These are phyloP conservation scores for Cossypha caffra DNA, from an alignment of 2,797 vertebrate species.

Conservation along the genomic window DNA sequence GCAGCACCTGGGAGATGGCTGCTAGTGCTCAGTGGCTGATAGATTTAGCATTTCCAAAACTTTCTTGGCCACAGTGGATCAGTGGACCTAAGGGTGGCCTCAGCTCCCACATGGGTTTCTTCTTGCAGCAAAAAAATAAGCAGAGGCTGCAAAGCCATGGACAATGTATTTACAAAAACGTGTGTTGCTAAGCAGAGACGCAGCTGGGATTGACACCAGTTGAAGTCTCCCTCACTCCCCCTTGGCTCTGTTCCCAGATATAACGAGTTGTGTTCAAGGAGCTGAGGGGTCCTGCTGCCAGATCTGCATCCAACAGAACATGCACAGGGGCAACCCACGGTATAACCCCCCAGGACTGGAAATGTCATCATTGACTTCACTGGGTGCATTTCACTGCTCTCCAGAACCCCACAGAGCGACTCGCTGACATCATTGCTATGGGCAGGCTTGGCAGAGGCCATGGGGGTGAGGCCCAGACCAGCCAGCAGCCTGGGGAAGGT, in stretches of 20 bases:
- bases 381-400: conserved; percentile 38
- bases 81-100: neutral
- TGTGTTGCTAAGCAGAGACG: conserved; percentile 27
- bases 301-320: conserved; percentile 10
- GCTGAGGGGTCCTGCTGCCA: conserved; percentile 22
- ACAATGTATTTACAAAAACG: neutral
- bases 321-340: neutral
- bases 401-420: conserved; percentile 20
- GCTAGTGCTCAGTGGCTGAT: neutral
- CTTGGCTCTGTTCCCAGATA: conserved; percentile 30
- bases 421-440: conserved; percentile 53
- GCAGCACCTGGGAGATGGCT: neutral
- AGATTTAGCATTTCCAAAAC: neutral
- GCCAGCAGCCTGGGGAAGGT: neutral
- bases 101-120: neutral
- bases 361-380: conserved; percentile 26
- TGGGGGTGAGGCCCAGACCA: neutral
- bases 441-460: neutral
- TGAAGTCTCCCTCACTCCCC: conserved; percentile 16
- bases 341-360: neutral
- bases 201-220: conserved; percentile 8
- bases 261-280: conserved; percentile 13
- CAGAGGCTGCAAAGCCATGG: neutral
- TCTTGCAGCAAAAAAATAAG: neutral
- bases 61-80: neutral